Evolutionary conservation across 1,140 invertebrate species (phyloP).

Genomic region (Meloidogyne floridensis): DNA sequence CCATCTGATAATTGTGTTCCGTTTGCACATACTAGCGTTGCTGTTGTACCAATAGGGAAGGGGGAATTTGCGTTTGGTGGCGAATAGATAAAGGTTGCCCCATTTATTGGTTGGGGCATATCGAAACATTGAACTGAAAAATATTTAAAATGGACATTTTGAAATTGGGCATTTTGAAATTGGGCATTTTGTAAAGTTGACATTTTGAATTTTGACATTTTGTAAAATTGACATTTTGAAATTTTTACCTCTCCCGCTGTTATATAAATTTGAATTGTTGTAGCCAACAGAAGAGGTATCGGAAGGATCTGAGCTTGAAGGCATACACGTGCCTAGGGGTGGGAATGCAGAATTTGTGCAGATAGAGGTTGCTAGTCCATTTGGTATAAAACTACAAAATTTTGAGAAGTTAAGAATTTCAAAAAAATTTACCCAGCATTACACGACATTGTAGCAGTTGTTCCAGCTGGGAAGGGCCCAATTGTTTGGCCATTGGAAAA

Average conservation of each 20-base stretch:
- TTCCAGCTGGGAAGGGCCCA: constrained; percentile 30
- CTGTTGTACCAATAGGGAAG: constrained; percentile 32
- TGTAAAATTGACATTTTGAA: too few species aligned
- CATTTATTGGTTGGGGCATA: constrained; percentile 23
- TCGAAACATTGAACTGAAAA: constrained; percentile 19
- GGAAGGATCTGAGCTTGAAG: not conserved
- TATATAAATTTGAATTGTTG: not conserved
- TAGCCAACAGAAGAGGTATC: not conserved
- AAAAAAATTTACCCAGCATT: constrained; percentile 9
- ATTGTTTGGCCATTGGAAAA: constrained; percentile 25
- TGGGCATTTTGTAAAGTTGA: too few species aligned
- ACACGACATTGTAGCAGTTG: constrained; percentile 33
- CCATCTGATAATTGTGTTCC: constrained; percentile 31
- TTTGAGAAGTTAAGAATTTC: not conserved
- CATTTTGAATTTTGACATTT: too few species aligned
- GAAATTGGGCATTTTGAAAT: too few species aligned
- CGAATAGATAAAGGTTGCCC: constrained; percentile 24
- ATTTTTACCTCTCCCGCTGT: constrained; percentile 10
- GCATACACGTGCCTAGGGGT: constrained; percentile 30
- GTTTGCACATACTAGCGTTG: constrained; percentile 26
- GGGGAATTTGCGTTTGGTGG: constrained; percentile 5
- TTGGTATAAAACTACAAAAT: constrained; percentile 28
- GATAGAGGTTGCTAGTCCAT: constrained; percentile 30
- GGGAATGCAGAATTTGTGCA: constrained; percentile 35
- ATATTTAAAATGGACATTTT: not conserved